Conservation (phyloP, 2,797 vertebrate species). For the Podarcis siculus region DNA sequence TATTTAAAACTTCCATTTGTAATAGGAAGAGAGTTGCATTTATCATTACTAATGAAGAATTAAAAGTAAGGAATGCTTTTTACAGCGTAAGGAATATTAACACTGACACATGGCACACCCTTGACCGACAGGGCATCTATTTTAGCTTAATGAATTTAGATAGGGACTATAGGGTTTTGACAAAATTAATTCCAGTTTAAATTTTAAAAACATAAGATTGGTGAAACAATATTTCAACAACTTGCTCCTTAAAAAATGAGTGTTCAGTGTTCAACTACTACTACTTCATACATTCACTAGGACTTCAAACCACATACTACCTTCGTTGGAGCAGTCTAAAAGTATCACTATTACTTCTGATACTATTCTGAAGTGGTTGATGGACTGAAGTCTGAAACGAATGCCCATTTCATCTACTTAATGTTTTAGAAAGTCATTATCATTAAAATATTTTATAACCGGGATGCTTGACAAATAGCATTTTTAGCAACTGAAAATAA, state of each 20-base stretch:
- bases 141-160: background rate
- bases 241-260: background rate
- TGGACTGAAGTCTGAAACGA: slow-evolving; percentile 10
- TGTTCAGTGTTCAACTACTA: background rate
- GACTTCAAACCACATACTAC: background rate
- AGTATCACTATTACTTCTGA: background rate
- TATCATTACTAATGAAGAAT: background rate
- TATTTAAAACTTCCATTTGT: background rate
- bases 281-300: background rate
- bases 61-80: background rate
- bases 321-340: background rate
- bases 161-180: background rate
- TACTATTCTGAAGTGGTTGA: slow-evolving; percentile 18
- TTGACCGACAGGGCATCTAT: background rate
- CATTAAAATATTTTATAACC: slow-evolving; percentile 18
- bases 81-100: background rate
- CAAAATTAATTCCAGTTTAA: background rate
- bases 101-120: background rate
- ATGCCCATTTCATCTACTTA: slow-evolving; percentile 2
- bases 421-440: background rate
- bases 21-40: background rate
- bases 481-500: background rate
- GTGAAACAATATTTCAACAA: background rate
- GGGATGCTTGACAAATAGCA: background rate
- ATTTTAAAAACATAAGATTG: background rate